Conservation (phyloP, 1,140 invertebrate species). For the Drosophila athabasca region DNA sequence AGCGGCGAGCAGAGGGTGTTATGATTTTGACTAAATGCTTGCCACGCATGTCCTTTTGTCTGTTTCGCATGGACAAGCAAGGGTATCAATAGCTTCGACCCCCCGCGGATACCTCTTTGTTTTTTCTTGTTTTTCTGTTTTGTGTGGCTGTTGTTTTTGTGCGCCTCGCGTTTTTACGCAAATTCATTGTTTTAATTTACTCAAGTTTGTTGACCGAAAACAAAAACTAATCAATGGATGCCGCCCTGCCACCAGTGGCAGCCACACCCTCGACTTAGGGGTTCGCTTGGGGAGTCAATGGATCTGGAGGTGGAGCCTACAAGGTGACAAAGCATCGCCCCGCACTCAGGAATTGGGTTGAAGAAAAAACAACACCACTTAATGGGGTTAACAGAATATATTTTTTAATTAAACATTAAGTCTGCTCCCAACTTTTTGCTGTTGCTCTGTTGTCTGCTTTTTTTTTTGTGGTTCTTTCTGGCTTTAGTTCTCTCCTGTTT, state of each 20-base stretch:
- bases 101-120: constrained; percentile 1
- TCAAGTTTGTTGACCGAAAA: constrained; percentile 81
- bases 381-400: constrained; percentile 55
- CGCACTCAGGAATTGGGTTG: constrained; percentile 36
- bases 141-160: constrained; percentile 38
- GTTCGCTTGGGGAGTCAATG: not conserved
- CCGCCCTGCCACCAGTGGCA: constrained; percentile 7
- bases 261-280: not conserved
- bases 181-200: constrained; percentile 82
- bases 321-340: constrained; percentile 54
- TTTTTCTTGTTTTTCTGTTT: constrained; percentile 15
- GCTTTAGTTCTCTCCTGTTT: constrained; percentile 7
- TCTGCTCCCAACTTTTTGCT: constrained; percentile 21
- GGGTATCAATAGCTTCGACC: too few relatives aligned
- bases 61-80: too few relatives aligned
- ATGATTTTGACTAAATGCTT: too few relatives aligned
- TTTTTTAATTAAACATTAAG: constrained; percentile 75
- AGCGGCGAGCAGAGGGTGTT: too few relatives aligned
- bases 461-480: constrained; percentile 47
- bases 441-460: constrained; percentile 11
- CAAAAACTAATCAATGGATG: constrained; percentile 77
- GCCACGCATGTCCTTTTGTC: too few relatives aligned
- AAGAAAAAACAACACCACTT: constrained; percentile 14
- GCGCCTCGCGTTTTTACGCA: constrained; percentile 67
- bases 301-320: not conserved